A percentile compares a stretch with the other conserved stretches of the same genome.
Conservation (phyloP, 2,113 vertebrate species). For the Scophthalmus maximus region DNA sequence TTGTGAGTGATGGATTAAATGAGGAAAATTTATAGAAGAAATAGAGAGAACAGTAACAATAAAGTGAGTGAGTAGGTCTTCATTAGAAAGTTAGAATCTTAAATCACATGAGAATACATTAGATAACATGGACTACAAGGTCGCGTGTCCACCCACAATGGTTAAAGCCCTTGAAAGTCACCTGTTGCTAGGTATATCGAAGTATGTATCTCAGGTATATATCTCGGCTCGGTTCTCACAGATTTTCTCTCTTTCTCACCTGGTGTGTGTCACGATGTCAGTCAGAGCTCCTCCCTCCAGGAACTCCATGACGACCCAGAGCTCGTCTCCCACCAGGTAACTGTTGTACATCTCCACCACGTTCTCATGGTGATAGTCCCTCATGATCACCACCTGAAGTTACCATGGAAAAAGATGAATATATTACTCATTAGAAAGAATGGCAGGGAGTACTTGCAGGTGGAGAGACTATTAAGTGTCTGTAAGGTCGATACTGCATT, state of each 20-base stretch:
- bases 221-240: too few species aligned
- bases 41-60: not conserved
- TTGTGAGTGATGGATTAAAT: not conserved
- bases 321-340: slow-evolving; percentile 95
- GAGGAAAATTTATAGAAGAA: not conserved
- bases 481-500: not conserved
- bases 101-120: not conserved
- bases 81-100: not conserved
- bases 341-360: slow-evolving; percentile 99
- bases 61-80: not conserved
- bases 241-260: slow-evolving; percentile 73
- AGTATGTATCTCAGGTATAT: not conserved
- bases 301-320: slow-evolving; percentile 99
- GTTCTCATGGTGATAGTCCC: slow-evolving; percentile 97
- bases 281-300: slow-evolving; percentile 95
- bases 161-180: not conserved
- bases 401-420: not conserved
- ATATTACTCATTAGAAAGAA: not conserved
- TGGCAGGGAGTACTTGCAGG: not conserved
- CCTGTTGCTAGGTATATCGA: not conserved
- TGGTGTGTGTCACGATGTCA: slow-evolving; percentile 96
- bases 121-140: not conserved
- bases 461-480: not conserved
- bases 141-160: not conserved
- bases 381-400: slow-evolving; percentile 95